Percentiles rank a stretch among this genome's conserved stretches.
These are phyloP conservation scores for Ips nitidus DNA, from an alignment of 1,140 invertebrate genomes.

Conservation along the genomic window DNA sequence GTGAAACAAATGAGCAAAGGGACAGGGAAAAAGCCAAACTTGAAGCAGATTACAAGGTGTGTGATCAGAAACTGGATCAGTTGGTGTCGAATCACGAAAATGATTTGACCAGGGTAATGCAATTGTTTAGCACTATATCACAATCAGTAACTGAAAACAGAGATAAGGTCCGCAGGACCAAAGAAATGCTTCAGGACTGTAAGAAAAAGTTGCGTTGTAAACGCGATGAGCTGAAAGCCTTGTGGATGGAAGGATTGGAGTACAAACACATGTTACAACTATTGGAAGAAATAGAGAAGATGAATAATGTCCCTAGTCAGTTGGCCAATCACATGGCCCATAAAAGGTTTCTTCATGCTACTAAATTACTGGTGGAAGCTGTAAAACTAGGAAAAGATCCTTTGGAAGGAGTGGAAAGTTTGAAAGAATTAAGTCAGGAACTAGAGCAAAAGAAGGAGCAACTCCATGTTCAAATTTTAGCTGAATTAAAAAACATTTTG, in stretches of 20 bases:
- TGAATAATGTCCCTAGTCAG: constrained; percentile 76
- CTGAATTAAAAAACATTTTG: constrained; percentile 74
- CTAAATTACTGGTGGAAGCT: constrained; percentile 73
- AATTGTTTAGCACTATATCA: constrained; percentile 74
- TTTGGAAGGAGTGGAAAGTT: constrained; percentile 76
- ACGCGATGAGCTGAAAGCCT: constrained; percentile 87
- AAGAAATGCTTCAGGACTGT: constrained; percentile 87
- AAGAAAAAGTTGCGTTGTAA: constrained; percentile 88
- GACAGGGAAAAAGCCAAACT: constrained; percentile 92
- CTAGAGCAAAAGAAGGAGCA: constrained; percentile 72
- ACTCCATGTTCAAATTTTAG: constrained; percentile 68
- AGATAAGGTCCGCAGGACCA: constrained; percentile 79
- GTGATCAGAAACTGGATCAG: constrained; percentile 85
- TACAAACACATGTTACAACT: constrained; percentile 87
- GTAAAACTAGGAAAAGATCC: constrained; percentile 68
- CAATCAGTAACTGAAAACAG: constrained; percentile 76
- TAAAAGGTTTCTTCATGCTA: constrained; percentile 86
- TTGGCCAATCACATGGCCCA: constrained; percentile 69
- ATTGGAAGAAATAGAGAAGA: constrained; percentile 83
- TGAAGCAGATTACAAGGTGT: constrained; percentile 90
- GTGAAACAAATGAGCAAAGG: constrained; percentile 91
- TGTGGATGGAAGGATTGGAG: constrained; percentile 91
- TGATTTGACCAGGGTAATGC: constrained; percentile 76
- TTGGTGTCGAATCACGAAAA: constrained; percentile 85
- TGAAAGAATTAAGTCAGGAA: constrained; percentile 75